phyloP scores from a whole-genome alignment of 1,140 invertebrate species.

The Zaprionus africanus region DNA sequence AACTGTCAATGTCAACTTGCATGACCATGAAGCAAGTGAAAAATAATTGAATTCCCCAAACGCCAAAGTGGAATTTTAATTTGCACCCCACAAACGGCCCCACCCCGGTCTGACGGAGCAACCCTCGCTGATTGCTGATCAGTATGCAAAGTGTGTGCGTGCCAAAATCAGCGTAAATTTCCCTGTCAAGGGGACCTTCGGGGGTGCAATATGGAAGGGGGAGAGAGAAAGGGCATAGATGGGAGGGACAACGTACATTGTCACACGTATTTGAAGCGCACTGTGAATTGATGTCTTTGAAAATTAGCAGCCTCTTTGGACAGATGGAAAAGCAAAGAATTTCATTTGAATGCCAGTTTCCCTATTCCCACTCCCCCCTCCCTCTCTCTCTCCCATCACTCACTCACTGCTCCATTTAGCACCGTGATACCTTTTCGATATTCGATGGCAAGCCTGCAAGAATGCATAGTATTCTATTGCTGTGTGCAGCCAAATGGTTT shows the following conservation, averaged over 20 bases:
- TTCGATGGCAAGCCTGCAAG: conserved; percentile 32
- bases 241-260: conserved; percentile 44
- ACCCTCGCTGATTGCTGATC: conserved; percentile 74
- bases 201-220: not conserved
- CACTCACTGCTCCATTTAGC: not conserved
- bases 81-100: conserved; percentile 50
- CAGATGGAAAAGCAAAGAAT: conserved; percentile 39
- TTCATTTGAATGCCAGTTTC: conserved; percentile 29
- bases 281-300: conserved; percentile 78
- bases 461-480: conserved; percentile 63
- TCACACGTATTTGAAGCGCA: conserved; percentile 72
- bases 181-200: conserved; percentile 8
- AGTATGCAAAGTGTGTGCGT: conserved; percentile 82
- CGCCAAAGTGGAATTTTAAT: conserved; percentile 82
- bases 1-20: conserved; percentile 74
- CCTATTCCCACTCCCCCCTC: conserved; percentile 27
- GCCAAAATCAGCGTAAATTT: conserved; percentile 77
- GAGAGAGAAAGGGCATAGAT: not conserved
- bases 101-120: conserved; percentile 2
- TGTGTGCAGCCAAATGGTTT: conserved; percentile 50
- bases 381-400: not conserved
- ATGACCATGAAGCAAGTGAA: conserved; percentile 56
- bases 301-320: conserved; percentile 67
- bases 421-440: conserved; percentile 17
- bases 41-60: conserved; percentile 83